Evolutionary conservation across 2,888 invertebrate genomes (phyloP).

Genomic region (Pollenia amentaria): DNA sequence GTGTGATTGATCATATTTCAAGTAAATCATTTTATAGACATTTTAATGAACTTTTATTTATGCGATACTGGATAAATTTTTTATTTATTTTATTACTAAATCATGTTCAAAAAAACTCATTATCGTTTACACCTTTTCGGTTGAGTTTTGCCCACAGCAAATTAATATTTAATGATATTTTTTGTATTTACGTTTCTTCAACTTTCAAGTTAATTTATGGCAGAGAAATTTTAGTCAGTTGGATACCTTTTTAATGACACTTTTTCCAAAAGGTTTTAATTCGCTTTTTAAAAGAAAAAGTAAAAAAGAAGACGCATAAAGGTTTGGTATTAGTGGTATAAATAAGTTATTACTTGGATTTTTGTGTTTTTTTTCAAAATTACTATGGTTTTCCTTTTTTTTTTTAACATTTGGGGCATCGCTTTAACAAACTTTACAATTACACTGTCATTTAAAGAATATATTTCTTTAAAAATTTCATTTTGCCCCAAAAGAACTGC

Average conservation of each 20-base stretch:
- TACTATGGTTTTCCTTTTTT: no score
- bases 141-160: constrained; percentile 8
- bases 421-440: no score
- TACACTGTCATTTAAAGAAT: no score
- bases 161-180: background rate
- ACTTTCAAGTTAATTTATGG: constrained; percentile 3
- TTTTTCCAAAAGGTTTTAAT: no score
- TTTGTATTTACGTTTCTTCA: background rate
- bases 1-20: constrained; percentile 5
- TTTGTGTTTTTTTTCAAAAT: no score
- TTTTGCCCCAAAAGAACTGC: no score
- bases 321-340: no score
- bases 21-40: background rate
- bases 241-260: background rate
- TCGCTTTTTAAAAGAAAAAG: no score
- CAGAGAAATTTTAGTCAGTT: background rate
- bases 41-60: constrained; percentile 8
- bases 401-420: no score
- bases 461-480: no score
- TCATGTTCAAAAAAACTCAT: constrained; percentile 22
- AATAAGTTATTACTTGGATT: no score
- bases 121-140: constrained; percentile 38
- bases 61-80: background rate
- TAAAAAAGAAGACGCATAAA: no score
- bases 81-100: constrained; percentile 23